Evolutionary conservation across 2,888 invertebrate species (phyloP).

Genomic region (Biston stratarius): DNA sequence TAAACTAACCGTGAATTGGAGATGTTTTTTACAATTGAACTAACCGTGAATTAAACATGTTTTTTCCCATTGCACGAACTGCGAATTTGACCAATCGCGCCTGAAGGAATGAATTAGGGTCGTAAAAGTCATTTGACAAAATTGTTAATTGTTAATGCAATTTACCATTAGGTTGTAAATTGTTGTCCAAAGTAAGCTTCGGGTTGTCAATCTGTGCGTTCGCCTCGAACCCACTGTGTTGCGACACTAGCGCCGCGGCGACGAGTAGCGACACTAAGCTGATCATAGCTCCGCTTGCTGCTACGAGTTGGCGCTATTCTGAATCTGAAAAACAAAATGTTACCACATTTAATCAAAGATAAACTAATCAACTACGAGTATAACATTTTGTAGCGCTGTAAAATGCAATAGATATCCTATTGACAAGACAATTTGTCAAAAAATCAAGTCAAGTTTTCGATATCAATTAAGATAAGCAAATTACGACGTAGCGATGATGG

Average conservation of each 20-base stretch:
- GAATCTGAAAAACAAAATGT: conserved; percentile 39
- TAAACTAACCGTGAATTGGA: no score
- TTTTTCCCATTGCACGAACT: no score
- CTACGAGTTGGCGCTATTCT: conserved; percentile 64
- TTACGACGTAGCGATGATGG: no score
- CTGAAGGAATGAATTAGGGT: no score
- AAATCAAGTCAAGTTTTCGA: no score
- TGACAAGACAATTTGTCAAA: no score
- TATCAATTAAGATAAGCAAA: no score
- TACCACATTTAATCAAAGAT: not conserved
- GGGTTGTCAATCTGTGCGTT: conserved; percentile 61
- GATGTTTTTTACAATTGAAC: no score
- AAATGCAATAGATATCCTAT: not conserved
- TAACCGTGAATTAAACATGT: no score
- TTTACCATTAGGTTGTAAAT: conserved; percentile 70
- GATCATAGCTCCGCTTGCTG: conserved; percentile 62
- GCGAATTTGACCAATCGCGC: no score
- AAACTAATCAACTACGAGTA: not conserved
- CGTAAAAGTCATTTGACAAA: no score
- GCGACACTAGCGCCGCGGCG: conserved; percentile 72
- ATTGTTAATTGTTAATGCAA: no score
- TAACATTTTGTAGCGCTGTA: not conserved
- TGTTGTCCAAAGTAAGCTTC: conserved; percentile 66
- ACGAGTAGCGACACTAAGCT: conserved; percentile 71
- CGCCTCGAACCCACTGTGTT: conserved; percentile 62